phyloP scores from a whole-genome alignment of 2,888 invertebrate species.

The Imbricaverruca yamaguchii region DNA sequence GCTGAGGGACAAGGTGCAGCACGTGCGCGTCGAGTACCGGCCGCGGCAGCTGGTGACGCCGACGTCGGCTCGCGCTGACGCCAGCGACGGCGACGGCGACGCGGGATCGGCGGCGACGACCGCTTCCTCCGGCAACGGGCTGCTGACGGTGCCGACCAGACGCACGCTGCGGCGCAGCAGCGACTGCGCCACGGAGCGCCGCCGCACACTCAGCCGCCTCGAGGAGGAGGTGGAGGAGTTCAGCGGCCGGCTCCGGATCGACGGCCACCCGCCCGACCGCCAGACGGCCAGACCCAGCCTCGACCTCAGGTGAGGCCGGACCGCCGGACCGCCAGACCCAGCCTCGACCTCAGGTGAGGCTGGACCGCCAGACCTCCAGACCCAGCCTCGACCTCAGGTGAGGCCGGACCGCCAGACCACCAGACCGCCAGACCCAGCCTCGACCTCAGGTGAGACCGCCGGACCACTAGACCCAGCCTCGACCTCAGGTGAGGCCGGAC shows the following conservation, averaged over 20 bases:
- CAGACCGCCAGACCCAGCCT: too few relatives aligned
- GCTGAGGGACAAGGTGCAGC: background rate
- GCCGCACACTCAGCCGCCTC: conserved; percentile 3
- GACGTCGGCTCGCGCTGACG: too few relatives aligned
- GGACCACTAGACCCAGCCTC: too few relatives aligned
- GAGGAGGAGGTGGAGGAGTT: conserved; percentile 14
- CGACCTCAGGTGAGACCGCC: too few relatives aligned
- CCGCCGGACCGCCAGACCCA: too few relatives aligned
- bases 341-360: too few relatives aligned
- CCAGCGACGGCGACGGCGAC: too few relatives aligned
- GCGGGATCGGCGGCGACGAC: background rate
- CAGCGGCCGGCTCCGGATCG: background rate
- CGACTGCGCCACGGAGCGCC: conserved; percentile 1
- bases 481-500: too few relatives aligned
- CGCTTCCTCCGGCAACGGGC: background rate
- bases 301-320: too few relatives aligned
- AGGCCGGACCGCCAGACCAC: background rate
- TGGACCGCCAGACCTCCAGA: background rate
- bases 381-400: background rate
- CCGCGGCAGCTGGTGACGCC: background rate
- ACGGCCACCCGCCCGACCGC: background rate
- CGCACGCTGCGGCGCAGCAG: background rate
- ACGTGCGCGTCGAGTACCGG: conserved; percentile 7
- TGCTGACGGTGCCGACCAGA: background rate
- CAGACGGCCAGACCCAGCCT: background rate